Evolutionary conservation across 2,888 invertebrate genomes (phyloP), one percentile per base, ranked within the genome.

Genomic region (Perizoma flavofasciatum): DNA sequence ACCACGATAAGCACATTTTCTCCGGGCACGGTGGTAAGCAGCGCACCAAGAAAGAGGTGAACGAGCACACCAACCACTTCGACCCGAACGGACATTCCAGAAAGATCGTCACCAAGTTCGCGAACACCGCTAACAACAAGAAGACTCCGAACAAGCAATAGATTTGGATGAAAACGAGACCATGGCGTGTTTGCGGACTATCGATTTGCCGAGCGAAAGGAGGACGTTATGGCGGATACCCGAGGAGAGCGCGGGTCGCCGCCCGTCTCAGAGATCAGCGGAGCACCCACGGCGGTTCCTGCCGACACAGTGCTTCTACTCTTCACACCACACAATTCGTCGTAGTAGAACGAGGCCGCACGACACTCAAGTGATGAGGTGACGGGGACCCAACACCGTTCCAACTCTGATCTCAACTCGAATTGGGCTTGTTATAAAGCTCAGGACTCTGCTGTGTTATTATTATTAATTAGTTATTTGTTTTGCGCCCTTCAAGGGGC

Each of bases 51-150:
- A 96, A 96, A 84, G 98, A 98, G 90, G 97, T 95, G 47, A 94
- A 93, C 80, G 95, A 95, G 72, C 97, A 98, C 88, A 97, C 97
- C 45, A 98, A 98, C 89, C 97, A 97, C 88, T 95, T 94, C 88
- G 98, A 98, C 87, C 98, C 98, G 65, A 95, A 95, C 79, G 98
- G 98, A 72, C 98, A 98, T 94, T 97, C 97, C 54, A 95, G 98
- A 86, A 98, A 98, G 93, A 95, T 97, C 81, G 93, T 96, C 40
- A 96, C 96, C 59, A 98, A 98, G 88, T 84, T 97, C 69, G 94
- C 95, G 84, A 98, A 98, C 85, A 95, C 97, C 39, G 96, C 97
- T 85, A 94, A 94, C 73, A 97, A 97, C 84, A 96, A 95, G 85
- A 96, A 96, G 77, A 80, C 73, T 7, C 80, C 72, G 41, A 79